Conservation (phyloP, 2,888 invertebrate species). For the Macrosiphum euphorbiae region DNA sequence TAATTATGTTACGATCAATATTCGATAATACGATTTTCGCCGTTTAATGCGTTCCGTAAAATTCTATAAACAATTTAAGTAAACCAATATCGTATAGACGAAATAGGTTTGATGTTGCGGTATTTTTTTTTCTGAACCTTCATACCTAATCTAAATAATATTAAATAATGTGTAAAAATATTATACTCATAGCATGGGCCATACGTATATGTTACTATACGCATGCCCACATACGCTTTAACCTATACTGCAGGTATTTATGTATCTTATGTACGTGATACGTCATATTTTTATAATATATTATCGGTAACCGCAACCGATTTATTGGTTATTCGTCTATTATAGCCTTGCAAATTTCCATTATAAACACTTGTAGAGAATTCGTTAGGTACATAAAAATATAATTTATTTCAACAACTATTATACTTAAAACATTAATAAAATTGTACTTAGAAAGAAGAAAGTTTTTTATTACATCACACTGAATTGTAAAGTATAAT, state of each 20-base stretch:
- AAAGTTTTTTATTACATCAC: neutral
- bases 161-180: neutral
- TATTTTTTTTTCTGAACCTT: neutral
- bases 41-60: neutral
- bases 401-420: neutral
- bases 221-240: neutral
- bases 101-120: neutral
- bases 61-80: neutral
- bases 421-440: neutral
- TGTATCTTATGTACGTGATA: neutral
- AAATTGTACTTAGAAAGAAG: neutral
- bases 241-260: neutral
- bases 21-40: neutral
- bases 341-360: neutral
- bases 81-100: neutral
- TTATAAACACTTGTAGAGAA: neutral
- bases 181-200: neutral
- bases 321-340: neutral
- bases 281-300: neutral
- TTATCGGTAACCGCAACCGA: neutral
- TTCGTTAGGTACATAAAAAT: neutral
- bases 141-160: neutral
- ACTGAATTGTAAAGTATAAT: neutral
- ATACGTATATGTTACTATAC: neutral
- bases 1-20: neutral